Conservation (phyloP, 1,140 invertebrate species). For the Kradibia gibbosae region DNA sequence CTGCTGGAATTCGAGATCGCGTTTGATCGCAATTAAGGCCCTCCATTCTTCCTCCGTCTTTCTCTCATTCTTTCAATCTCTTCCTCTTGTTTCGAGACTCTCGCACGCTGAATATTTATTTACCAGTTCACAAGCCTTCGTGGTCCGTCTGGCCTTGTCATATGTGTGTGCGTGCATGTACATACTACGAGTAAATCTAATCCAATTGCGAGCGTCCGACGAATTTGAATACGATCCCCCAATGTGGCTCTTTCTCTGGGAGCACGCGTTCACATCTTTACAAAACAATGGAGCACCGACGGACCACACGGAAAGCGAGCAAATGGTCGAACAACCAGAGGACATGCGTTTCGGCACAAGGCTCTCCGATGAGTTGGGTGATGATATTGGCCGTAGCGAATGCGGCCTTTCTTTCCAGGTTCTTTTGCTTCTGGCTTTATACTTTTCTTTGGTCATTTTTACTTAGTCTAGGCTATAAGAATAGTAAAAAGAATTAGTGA, state of each 20-base stretch:
- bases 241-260: constrained; percentile 37
- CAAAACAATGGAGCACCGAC: constrained; percentile 72
- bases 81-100: constrained; percentile 40
- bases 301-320: constrained; percentile 73
- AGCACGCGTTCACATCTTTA: constrained; percentile 12
- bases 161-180: not conserved
- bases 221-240: constrained; percentile 65
- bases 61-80: not conserved
- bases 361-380: constrained; percentile 49
- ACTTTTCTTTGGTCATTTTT: constrained; percentile 12
- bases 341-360: constrained; percentile 71
- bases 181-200: not conserved
- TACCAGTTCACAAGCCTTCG: constrained; percentile 20
- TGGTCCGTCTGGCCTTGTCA: not conserved
- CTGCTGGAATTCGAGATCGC: constrained; percentile 68
- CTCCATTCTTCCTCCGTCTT: constrained; percentile 47
- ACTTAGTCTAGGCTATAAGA: too few relatives aligned
- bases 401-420: not conserved
- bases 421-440: constrained; percentile 14
- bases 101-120: constrained; percentile 68
- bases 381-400: constrained; percentile 2
- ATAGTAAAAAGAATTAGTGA: not conserved
- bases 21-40: constrained; percentile 71
- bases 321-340: constrained; percentile 73
- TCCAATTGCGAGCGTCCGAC: constrained; percentile 18